Evolutionary conservation across 2,797 vertebrate species (phyloP), one percentile per base, ranked within the genome.

Genomic region (Chanos chanos): DNA sequence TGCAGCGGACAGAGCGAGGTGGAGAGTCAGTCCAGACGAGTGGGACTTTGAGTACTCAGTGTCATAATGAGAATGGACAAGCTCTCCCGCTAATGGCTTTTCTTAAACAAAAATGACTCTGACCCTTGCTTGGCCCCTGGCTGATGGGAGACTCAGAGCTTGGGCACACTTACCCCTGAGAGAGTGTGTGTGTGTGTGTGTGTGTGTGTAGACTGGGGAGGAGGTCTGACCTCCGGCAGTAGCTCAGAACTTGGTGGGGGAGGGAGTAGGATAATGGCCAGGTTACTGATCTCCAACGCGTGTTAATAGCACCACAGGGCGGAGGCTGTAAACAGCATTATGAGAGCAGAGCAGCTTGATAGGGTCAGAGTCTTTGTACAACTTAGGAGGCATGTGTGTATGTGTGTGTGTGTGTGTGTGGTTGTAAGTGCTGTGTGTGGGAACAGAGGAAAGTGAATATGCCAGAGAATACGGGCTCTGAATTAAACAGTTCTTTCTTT

Each of bases 21-120:
- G 53, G 25, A 16, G 33, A 40, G 43, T 43, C 40, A 43, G 40
- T 18, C 40, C 40, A 43, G 40, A 22, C 43, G 18, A 43, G 18
- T 43, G 19, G 40, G 6, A 43, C 19, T 19, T 40, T 43, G 19
- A 43, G 40, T 51, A 55, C 9, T 9, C 49, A 25, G 25, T 25
- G 30, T 31, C 50, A 19, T 68, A 61, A 61, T 68, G 61, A 65
- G 56, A 64, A 65, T 55, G 64, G 65, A 60, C 68, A 64, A 59
- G 53, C 49, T 54, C 55, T 53, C 27, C 15, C 19, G 40, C 30
- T 72, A 72, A 72, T 64, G 55, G 44, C 47, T 62, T 72, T 68
- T 66, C 56, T 54, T 64, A 33, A 64, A 51, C 30, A 40, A 61
- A 64, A 61, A 65, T 52, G 43, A 62, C 52, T 65, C 30, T 68